Evolutionary conservation across 1,140 invertebrate species (phyloP).

Genomic region (Ladona fulva): DNA sequence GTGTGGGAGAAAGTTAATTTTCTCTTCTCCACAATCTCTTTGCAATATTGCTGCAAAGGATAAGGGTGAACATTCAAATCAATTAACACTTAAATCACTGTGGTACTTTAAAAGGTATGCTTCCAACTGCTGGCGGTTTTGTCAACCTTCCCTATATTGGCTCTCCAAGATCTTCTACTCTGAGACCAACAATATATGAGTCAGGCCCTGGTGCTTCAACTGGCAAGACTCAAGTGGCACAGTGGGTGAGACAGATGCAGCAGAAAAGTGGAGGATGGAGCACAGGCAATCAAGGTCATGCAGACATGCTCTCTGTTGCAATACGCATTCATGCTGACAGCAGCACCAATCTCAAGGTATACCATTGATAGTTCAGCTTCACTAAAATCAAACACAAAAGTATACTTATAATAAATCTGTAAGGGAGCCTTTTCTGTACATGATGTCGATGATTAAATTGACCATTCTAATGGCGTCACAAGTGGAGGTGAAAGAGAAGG

Average conservation of each 20-base stretch:
- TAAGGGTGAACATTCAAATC: no score
- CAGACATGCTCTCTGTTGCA: conserved; percentile 64
- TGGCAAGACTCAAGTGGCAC: conserved; percentile 25
- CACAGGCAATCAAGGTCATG: conserved; percentile 15
- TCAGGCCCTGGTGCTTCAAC: conserved; percentile 42
- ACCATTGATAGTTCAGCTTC: no score
- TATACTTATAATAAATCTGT: no score
- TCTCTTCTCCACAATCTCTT: no score
- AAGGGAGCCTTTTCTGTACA: no score
- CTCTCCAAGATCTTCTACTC: conserved; percentile 33
- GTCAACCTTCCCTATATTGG: not conserved
- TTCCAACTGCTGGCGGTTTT: not conserved
- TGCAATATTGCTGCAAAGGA: no score
- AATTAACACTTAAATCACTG: no score
- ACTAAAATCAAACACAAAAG: no score
- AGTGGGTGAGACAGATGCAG: conserved; percentile 33
- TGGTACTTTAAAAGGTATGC: not conserved
- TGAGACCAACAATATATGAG: conserved; percentile 54
- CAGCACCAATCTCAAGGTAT: conserved; percentile 53
- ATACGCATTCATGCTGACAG: conserved; percentile 57
- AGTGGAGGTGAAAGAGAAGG: no score
- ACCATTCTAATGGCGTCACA: no score
- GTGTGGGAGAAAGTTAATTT: no score
- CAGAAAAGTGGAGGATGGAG: conserved; percentile 12
- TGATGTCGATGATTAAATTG: no score